Evolutionary conservation across 1,140 invertebrate genomes (phyloP).

Genomic region (Cydia splendana): DNA sequence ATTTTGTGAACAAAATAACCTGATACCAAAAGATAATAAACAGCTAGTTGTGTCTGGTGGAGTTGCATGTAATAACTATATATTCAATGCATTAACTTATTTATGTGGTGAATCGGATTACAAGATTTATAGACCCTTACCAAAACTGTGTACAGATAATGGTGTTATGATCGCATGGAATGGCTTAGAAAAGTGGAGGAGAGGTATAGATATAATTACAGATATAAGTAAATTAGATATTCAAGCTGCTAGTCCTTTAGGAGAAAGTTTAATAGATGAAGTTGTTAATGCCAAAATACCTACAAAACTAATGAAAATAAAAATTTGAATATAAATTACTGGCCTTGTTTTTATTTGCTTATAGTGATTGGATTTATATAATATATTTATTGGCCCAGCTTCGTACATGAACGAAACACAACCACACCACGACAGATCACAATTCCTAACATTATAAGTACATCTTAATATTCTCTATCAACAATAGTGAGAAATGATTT

Average conservation of each 20-base stretch:
- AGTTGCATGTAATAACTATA: slow-evolving; percentile 95
- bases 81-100: slow-evolving; percentile 85
- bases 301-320: slow-evolving; percentile 66
- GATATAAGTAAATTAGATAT: slow-evolving; percentile 62
- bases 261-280: slow-evolving; percentile 56
- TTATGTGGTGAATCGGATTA: slow-evolving; percentile 86
- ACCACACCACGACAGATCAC: too few relatives aligned
- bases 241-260: slow-evolving; percentile 60
- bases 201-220: slow-evolving; percentile 61
- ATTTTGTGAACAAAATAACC: slow-evolving; percentile 83
- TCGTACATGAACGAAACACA: too few relatives aligned
- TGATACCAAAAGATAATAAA: slow-evolving; percentile 81
- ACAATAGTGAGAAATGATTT: too few relatives aligned
- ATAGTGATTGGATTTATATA: neutral
- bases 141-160: slow-evolving; percentile 96
- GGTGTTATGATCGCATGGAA: slow-evolving; percentile 99
- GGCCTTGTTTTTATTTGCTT: neutral
- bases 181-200: slow-evolving; percentile 88
- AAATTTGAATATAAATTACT: slow-evolving; percentile 34
- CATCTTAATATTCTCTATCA: too few relatives aligned
- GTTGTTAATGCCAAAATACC: slow-evolving; percentile 61
- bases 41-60: slow-evolving; percentile 94
- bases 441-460: too few relatives aligned
- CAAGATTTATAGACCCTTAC: slow-evolving; percentile 86
- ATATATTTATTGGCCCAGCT: too few relatives aligned